Conservation (phyloP, 2,888 invertebrate genomes). For the Plebejus melissa region DNA sequence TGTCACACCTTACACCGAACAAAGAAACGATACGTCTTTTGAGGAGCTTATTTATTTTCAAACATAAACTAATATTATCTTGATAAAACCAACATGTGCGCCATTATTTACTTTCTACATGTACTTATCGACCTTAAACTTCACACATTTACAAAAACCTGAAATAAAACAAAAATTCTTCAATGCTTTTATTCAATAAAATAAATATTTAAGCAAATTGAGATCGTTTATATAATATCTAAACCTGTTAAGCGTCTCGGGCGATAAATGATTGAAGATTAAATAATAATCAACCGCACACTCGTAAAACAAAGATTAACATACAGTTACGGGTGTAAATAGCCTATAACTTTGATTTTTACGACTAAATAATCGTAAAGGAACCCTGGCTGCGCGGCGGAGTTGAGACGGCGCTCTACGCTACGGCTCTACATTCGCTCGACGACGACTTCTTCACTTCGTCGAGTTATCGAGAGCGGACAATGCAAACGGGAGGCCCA, state of each 20-base stretch:
- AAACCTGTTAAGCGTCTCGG: conserved; percentile 58
- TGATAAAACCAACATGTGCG: neutral
- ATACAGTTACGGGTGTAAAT: conserved; percentile 77
- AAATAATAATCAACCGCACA: conserved; percentile 74
- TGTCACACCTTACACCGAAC: neutral
- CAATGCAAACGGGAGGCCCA: conserved; percentile 73
- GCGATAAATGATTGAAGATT: conserved; percentile 74
- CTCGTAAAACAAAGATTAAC: conserved; percentile 79
- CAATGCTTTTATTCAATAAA: conserved; percentile 17
- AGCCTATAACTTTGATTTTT: conserved; percentile 80
- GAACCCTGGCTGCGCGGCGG: conserved; percentile 63
- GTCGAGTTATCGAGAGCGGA: conserved; percentile 62
- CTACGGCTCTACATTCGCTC: conserved; percentile 36
- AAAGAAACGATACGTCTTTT: neutral
- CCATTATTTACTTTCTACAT: neutral
- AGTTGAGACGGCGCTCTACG: conserved; percentile 47
- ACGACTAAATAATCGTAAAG: conserved; percentile 81
- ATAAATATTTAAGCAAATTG: conserved; percentile 35
- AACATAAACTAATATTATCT: neutral
- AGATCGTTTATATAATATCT: conserved; percentile 50
- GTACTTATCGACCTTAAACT: neutral
- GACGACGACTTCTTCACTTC: conserved; percentile 45
- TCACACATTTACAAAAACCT: neutral
- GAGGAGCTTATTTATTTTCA: neutral
- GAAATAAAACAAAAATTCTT: neutral